phyloP scores from a whole-genome alignment of 37 sponge, comb jelly and placozoan genomes.

The Tethya wilhelma region DNA sequence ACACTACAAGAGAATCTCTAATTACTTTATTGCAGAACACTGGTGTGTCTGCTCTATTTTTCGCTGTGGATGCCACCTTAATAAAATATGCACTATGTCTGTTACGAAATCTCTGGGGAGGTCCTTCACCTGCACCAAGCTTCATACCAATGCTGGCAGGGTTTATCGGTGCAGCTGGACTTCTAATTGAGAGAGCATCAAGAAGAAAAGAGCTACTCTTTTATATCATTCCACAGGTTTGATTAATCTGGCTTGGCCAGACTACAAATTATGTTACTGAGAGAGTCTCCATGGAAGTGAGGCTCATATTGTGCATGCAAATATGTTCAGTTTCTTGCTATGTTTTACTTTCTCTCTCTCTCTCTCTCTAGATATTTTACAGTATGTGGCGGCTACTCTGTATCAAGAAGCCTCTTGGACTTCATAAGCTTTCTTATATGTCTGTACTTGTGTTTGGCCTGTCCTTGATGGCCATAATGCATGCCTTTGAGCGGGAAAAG shows the following conservation, averaged over 20 bases:
- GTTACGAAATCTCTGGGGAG: conserved; percentile 3
- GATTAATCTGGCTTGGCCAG: no score
- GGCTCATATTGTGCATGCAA: no score
- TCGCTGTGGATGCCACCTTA: conserved; percentile 20
- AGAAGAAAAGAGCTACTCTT: conserved; percentile 17
- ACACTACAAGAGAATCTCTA: neutral
- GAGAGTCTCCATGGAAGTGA: no score
- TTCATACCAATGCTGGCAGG: conserved; percentile 14
- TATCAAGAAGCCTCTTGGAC: conserved; percentile 9
- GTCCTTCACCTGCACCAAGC: conserved; percentile 1
- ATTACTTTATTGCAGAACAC: conserved; percentile 2
- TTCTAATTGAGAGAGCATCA: conserved; percentile 19
- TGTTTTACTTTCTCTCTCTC: neutral
- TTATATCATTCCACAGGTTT: conserved; percentile 36
- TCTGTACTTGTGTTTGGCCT: conserved; percentile 7
- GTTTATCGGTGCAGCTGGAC: neutral
- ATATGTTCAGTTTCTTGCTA: neutral
- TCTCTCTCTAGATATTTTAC: neutral
- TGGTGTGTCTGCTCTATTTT: neutral
- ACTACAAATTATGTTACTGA: no score
- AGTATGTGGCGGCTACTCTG: conserved; percentile 10
- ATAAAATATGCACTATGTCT: conserved; percentile 28
- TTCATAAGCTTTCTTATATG: neutral
- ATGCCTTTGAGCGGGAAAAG: conserved; percentile 21
- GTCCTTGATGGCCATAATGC: conserved; percentile 22